These are phyloP conservation scores for Heterodera schachtii DNA, from an alignment of 1,140 invertebrate genomes.

Conservation along the genomic window DNA sequence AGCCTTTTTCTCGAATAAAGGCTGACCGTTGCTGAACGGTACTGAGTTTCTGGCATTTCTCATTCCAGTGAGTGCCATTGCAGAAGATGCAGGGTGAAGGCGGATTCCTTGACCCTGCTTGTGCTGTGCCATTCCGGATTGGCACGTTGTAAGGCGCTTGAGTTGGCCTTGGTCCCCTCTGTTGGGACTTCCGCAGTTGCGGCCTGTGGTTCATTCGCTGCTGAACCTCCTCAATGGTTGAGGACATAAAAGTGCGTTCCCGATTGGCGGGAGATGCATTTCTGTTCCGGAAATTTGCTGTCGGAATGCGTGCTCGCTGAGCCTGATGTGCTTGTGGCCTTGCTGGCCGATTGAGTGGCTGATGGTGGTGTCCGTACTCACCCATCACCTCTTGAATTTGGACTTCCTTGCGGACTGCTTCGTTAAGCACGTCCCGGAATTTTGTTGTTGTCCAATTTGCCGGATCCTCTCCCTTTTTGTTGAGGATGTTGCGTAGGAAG, in stretches of 20 bases:
- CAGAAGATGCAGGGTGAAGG: neutral
- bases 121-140: no score
- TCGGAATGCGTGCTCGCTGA: no score
- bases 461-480: conserved; percentile 2
- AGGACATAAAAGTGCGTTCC: no score
- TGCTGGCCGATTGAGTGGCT: neutral
- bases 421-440: neutral
- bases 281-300: no score
- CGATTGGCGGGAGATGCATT: no score
- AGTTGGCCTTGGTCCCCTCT: neutral
- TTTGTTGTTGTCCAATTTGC: conserved; percentile 4
- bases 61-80: neutral
- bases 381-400: conserved; percentile 3
- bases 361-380: conserved; percentile 6
- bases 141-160: no score
- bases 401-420: conserved; percentile 1
- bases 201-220: neutral
- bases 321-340: no score
- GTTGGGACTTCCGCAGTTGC: neutral
- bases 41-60: neutral
- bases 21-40: neutral
- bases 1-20: neutral
- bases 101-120: neutral
- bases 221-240: neutral
- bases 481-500: conserved; percentile 7